phyloP scores from a whole-genome alignment of 2,113 vertebrate genomes.

The Chaetorhynchus papuensis region DNA sequence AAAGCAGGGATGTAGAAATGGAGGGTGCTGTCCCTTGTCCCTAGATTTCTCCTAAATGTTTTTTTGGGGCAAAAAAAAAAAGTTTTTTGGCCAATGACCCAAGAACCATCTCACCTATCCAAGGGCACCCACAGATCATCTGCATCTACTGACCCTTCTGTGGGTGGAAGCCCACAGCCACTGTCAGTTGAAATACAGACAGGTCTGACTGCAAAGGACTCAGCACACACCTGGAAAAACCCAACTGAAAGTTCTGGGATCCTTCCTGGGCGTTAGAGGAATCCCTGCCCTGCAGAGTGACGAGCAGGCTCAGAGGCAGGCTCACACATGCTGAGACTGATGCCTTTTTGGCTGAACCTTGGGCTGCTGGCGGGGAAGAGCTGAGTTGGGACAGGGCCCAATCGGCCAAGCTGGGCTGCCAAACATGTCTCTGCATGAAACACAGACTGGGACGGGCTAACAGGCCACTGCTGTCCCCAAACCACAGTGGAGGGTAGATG shows the following conservation, averaged over 20 bases:
- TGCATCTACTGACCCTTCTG: rapidly evolving
- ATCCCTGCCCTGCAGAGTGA: neutral
- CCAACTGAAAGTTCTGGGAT: neutral
- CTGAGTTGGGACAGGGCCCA: neutral
- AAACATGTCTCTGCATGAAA: neutral
- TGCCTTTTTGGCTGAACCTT: neutral
- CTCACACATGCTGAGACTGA: neutral
- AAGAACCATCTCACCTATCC: neutral
- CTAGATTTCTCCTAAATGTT: neutral
- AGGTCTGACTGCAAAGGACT: neutral
- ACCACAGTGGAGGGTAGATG: neutral
- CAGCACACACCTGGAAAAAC: neutral
- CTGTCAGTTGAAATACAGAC: neutral
- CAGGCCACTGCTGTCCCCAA: neutral
- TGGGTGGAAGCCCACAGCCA: neutral
- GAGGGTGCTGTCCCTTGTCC: neutral
- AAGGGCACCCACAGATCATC: neutral
- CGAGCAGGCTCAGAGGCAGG: neutral
- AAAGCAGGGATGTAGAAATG: neutral
- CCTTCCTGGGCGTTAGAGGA: neutral
- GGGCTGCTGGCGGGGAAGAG: neutral
- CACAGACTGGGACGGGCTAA: neutral
- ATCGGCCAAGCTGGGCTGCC: neutral
- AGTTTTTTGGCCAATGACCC: neutral
- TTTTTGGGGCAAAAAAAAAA: neutral